phyloP scores from a whole-genome alignment of 2,888 invertebrate genomes.

The Polydrusus cervinus region DNA sequence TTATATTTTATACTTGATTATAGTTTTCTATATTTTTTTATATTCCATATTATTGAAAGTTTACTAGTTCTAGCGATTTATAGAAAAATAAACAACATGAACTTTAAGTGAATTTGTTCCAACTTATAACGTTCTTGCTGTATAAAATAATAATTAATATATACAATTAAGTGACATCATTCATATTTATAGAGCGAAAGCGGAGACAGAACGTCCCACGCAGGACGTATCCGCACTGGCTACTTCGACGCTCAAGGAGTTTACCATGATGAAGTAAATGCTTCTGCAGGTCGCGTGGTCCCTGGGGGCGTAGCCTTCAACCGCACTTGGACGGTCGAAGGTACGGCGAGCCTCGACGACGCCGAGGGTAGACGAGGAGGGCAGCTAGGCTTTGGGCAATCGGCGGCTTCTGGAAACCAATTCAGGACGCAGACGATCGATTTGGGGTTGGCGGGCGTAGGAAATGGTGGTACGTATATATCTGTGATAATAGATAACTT shows the following conservation, averaged over 20 bases:
- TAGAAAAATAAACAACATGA: too few species aligned
- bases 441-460: constrained; percentile 55
- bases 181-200: constrained; percentile 18
- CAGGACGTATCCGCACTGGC: constrained; percentile 38
- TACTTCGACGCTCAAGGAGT: constrained; percentile 48
- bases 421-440: constrained; percentile 59
- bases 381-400: constrained; percentile 42
- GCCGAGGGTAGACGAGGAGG: neutral
- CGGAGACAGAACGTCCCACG: neutral
- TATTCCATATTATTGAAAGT: too few species aligned
- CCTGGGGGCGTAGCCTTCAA: constrained; percentile 28
- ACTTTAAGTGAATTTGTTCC: too few species aligned
- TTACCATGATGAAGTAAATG: constrained; percentile 36
- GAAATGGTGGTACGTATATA: constrained; percentile 22
- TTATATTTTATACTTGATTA: too few species aligned
- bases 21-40: too few species aligned
- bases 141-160: too few species aligned
- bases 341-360: constrained; percentile 32
- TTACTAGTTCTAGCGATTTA: too few species aligned
- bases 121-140: too few species aligned
- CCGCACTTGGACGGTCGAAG: constrained; percentile 48
- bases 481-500: neutral
- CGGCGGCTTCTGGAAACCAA: constrained; percentile 43
- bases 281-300: neutral
- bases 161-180: neutral